Conservation (phyloP, 2,888 invertebrate species). For the Xestobium rufovillosum region DNA sequence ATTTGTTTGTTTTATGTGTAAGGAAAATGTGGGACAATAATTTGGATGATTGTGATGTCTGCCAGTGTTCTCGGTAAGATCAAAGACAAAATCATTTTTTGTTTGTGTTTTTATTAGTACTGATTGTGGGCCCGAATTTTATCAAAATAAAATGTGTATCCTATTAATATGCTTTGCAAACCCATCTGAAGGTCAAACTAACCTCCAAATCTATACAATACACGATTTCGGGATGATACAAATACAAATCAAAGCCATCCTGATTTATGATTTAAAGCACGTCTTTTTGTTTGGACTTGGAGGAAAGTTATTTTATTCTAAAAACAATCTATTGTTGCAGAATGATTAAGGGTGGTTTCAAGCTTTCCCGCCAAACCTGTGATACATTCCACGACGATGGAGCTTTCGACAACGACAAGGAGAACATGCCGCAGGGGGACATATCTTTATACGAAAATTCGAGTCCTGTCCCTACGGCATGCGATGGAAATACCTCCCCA, state of each 20-base stretch:
- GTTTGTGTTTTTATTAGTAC: slow-evolving; percentile 13
- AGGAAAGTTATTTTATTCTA: no score
- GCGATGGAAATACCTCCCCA: slow-evolving; percentile 27
- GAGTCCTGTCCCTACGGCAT: slow-evolving; percentile 26
- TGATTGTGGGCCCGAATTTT: slow-evolving; percentile 7
- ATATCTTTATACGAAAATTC: slow-evolving; percentile 36
- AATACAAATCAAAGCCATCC: no score
- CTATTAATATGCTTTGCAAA: no score
- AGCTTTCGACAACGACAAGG: slow-evolving; percentile 26
- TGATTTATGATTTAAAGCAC: no score
- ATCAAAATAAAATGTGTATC: no score
- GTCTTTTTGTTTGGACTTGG: no score
- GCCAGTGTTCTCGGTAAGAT: slow-evolving; percentile 45
- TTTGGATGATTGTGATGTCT: slow-evolving; percentile 40
- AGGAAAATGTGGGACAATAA: slow-evolving; percentile 37
- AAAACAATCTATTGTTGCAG: slow-evolving; percentile 15
- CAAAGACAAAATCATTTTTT: slow-evolving; percentile 25
- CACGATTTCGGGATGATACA: no score
- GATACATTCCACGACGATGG: slow-evolving; percentile 11
- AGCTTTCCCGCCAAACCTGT: slow-evolving; percentile 15
- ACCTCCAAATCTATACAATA: no score
- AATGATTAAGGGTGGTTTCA: slow-evolving; percentile 15
- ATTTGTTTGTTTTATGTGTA: background rate
- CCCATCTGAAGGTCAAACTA: no score
- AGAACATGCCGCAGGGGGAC: slow-evolving; percentile 36